These are phyloP conservation scores for Andrena haemorrhoa DNA, from an alignment of 2,888 invertebrate genomes.

Conservation along the genomic window DNA sequence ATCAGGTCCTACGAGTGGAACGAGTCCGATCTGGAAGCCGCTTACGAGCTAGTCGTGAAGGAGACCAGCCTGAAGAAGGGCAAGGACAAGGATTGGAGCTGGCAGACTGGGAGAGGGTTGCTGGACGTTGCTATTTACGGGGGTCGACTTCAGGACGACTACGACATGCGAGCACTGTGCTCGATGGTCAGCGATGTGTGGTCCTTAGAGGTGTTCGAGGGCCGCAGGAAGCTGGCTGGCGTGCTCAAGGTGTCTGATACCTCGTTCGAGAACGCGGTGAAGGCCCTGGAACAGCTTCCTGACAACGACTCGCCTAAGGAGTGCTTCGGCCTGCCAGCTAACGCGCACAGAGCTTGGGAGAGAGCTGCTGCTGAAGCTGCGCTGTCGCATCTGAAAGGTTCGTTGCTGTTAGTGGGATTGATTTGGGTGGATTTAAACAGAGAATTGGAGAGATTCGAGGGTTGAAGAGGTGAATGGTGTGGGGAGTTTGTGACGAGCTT, in stretches of 20 bases:
- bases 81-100: constrained; percentile 69
- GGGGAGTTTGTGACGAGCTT: constrained; percentile 39
- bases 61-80: constrained; percentile 74
- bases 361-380: constrained; percentile 88
- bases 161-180: constrained; percentile 89
- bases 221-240: constrained; percentile 86
- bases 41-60: constrained; percentile 87
- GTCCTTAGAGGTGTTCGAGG: constrained; percentile 86
- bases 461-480: not conserved
- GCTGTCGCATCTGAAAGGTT: constrained; percentile 88
- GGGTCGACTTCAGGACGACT: constrained; percentile 92
- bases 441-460: no score
- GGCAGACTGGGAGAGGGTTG: constrained; percentile 90
- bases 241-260: constrained; percentile 73
- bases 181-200: constrained; percentile 88
- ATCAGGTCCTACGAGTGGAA: constrained; percentile 95
- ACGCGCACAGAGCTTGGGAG: constrained; percentile 94
- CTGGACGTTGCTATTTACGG: constrained; percentile 94
- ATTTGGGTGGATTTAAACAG: no score
- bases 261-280: constrained; percentile 88
- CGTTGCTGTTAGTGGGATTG: constrained; percentile 2
- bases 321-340: constrained; percentile 94
- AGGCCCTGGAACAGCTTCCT: constrained; percentile 89
- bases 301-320: constrained; percentile 90
- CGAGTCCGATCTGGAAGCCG: constrained; percentile 92